Conservation (phyloP, 2,888 invertebrate species). For the Troides helena region DNA sequence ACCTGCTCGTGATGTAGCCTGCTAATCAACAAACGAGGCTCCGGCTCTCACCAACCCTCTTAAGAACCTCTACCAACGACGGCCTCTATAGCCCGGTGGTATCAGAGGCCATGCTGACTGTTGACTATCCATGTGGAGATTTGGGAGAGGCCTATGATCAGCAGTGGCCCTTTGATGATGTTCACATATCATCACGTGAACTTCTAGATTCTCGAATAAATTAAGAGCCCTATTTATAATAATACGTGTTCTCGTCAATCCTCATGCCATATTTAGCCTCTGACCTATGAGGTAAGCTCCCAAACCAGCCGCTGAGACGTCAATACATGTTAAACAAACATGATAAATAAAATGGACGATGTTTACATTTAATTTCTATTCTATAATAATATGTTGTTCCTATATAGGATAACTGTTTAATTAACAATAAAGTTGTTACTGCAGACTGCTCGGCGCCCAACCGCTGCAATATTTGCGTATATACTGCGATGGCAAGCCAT, state of each 20-base stretch:
- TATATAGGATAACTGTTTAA: slow-evolving; percentile 32
- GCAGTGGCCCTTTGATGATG: too few species aligned
- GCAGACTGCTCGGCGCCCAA: slow-evolving; percentile 55
- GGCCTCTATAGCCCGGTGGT: too few species aligned
- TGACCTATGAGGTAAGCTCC: not conserved
- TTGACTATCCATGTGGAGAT: too few species aligned
- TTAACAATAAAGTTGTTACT: slow-evolving; percentile 23
- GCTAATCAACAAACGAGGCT: too few species aligned
- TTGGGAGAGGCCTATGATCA: too few species aligned
- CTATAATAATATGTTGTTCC: slow-evolving; percentile 21
- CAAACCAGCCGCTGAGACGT: slow-evolving; percentile 1
- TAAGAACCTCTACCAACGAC: too few species aligned
- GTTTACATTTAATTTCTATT: slow-evolving; percentile 10
- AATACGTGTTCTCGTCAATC: not conserved
- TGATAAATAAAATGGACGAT: slow-evolving; percentile 27
- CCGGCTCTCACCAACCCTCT: too few species aligned
- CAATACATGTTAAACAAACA: slow-evolving; percentile 5
- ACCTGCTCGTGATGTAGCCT: too few species aligned
- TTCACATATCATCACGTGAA: not conserved
- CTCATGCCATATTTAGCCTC: not conserved
- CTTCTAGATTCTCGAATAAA: not conserved
- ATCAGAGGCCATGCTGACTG: too few species aligned
- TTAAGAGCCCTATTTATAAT: not conserved
- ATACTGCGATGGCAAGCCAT: not conserved
- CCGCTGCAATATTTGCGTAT: not conserved